These are phyloP conservation scores for Onychomys leucogaster DNA, from an alignment of 2,797 vertebrate species.

Conservation along the genomic window DNA sequence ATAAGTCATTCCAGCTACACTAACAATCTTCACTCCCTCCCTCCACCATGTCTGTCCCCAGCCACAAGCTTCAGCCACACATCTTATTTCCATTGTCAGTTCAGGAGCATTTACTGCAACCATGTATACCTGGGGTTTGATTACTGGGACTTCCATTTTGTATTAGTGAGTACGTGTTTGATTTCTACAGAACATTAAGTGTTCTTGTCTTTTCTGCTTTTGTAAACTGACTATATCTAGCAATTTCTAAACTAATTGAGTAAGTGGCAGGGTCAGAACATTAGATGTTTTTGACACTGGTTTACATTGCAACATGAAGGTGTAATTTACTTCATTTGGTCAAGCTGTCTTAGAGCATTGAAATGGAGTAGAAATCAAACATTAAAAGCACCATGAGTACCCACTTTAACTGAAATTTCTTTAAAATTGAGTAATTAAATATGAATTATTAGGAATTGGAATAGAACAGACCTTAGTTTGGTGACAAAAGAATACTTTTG, in stretches of 20 bases:
- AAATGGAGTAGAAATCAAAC: neutral
- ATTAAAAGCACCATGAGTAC: neutral
- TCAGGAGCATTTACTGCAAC: neutral
- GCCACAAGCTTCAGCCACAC: neutral
- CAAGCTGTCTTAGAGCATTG: neutral
- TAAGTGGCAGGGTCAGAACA: neutral
- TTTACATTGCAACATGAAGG: neutral
- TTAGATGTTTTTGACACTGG: slow-evolving; percentile 1
- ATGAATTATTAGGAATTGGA: neutral
- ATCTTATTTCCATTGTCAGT: neutral
- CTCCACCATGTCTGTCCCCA: neutral
- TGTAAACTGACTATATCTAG: neutral
- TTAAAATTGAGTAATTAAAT: neutral
- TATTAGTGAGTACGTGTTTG: neutral
- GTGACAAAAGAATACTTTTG: neutral
- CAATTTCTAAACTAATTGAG: slow-evolving; percentile 29
- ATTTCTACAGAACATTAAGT: neutral
- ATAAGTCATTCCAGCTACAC: neutral
- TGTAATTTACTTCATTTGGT: slow-evolving; percentile 11
- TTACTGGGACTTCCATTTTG: neutral
- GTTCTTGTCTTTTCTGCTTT: slow-evolving; percentile 61
- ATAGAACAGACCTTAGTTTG: neutral
- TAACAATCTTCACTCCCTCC: neutral
- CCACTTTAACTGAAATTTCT: neutral
- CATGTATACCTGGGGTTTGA: neutral